Percentiles rank a stretch among this genome's conserved stretches.
These are phyloP conservation scores for Prosapia bicincta DNA, from an alignment of 2,888 invertebrate species.

Conservation along the genomic window DNA sequence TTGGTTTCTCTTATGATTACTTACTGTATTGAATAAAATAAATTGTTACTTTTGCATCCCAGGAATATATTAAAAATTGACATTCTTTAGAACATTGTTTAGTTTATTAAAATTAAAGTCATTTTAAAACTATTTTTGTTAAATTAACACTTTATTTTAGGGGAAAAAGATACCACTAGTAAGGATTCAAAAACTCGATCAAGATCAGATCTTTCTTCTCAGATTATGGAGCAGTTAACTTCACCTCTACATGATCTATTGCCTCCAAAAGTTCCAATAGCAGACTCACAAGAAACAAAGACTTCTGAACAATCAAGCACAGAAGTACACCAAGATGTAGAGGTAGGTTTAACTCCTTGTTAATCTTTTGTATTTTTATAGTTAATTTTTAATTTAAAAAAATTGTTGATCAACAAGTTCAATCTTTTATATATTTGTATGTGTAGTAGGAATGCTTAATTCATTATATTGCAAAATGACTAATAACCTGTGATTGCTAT, in stretches of 20 bases:
- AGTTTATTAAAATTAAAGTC: not conserved
- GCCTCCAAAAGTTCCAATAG: constrained; percentile 36
- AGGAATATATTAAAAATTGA: too few species aligned
- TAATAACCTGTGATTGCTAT: too few species aligned
- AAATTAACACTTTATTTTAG: too few species aligned
- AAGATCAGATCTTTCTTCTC: constrained; percentile 65
- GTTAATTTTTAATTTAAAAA: too few species aligned
- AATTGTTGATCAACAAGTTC: too few species aligned
- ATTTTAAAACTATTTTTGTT: constrained; percentile 2
- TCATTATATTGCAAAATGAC: too few species aligned
- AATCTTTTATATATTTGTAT: too few species aligned
- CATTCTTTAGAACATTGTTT: not conserved
- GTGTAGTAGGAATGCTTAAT: too few species aligned
- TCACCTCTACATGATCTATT: constrained; percentile 60
- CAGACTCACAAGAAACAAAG: constrained; percentile 33
- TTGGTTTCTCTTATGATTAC: too few species aligned
- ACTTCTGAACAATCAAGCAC: constrained; percentile 48
- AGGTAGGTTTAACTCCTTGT: constrained; percentile 45
- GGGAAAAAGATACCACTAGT: constrained; percentile 40
- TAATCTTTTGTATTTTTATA: too few species aligned
- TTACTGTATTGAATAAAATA: too few species aligned
- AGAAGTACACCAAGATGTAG: constrained; percentile 46
- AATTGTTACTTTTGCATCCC: not conserved
- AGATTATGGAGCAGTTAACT: constrained; percentile 69
- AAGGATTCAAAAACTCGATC: constrained; percentile 53